Base-by-base conservation (phyloP, 2,113 vertebrate genomes). In the Lota lota region DNA sequence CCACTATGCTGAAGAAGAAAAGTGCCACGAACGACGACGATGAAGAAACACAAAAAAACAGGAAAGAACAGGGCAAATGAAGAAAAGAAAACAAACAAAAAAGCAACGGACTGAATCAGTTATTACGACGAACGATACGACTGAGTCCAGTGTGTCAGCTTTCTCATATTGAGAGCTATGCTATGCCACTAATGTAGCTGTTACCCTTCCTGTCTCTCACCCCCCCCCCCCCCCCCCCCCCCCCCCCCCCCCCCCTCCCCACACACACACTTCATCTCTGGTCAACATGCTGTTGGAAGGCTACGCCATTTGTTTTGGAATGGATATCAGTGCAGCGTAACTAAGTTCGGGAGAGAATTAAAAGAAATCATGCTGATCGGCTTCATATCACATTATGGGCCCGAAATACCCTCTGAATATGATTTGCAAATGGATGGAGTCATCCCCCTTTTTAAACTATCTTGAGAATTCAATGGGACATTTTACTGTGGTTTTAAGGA, bases 111-210 rank as follows among this genome's bases (percentile, higher is more conserved):
- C 89, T 87, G 87, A 89, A 90, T 90, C 83, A 80, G 84, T 89
- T 91, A 91, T 90, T 89, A 86, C 79, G 78, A 89, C 74, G 85
- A 92, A 89, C 84, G 83, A 81, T 83, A 84, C 76, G 87, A 86
- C 80, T 94, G 84, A 91, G 93, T 96, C 94, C 94, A 95, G 96
- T 95, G 93, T 94, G 95, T 95, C 95, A 95, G 97, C 95, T 97
- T 98, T 99, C 97, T 99, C 97, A 98, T 98, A 98, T 99, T 99
- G 97, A 99, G 97, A 98, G 95, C 96, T 98, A 93, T 94, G 94
- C 95, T 95, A 96, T 97, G 96, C 94, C 97, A 96, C 93, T 94
- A 93, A 93, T 96, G 94, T 96, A 94, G 95, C 94, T 88, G 80
- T 57, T 57, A 12, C 5, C 59, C 15, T 12, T 85, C 79, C 75